These are phyloP conservation scores for Synaphobranchus kaupii DNA, from an alignment of 2,797 vertebrate species.

Conservation along the genomic window DNA sequence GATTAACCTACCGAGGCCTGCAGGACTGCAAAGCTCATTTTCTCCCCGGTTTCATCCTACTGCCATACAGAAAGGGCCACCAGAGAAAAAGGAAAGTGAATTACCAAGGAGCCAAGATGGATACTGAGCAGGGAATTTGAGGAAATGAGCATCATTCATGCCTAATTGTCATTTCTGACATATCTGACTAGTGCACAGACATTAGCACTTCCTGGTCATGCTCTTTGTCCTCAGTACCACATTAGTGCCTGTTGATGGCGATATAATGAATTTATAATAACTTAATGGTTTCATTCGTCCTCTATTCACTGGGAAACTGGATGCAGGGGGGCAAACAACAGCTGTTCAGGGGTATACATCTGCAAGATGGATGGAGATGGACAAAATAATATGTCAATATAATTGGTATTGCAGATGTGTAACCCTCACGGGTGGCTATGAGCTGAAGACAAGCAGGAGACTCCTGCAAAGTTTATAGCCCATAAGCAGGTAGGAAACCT, in stretches of 20 bases:
- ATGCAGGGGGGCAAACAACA: not conserved
- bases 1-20: not conserved
- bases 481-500: slow-evolving; percentile 19
- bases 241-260: too few species aligned
- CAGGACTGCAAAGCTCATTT: slow-evolving; percentile 11
- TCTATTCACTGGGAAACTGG: not conserved
- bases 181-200: not conserved
- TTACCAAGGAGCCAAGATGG: not conserved
- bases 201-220: not conserved
- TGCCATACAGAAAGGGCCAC: not conserved
- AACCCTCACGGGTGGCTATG: not conserved
- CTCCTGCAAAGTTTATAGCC: slow-evolving; percentile 19
- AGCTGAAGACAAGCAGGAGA: not conserved
- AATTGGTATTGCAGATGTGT: slow-evolving; percentile 34
- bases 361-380: not conserved
- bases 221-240: not conserved
- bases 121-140: not conserved
- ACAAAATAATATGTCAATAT: not conserved
- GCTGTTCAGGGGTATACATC: not conserved
- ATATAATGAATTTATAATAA: not conserved
- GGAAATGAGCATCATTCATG: not conserved
- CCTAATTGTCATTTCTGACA: not conserved
- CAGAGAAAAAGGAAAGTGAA: slow-evolving; percentile 4
- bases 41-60: not conserved
- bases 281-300: not conserved